Conservation (phyloP, 2,797 vertebrate genomes). For the Hoplostethus mediterraneus region DNA sequence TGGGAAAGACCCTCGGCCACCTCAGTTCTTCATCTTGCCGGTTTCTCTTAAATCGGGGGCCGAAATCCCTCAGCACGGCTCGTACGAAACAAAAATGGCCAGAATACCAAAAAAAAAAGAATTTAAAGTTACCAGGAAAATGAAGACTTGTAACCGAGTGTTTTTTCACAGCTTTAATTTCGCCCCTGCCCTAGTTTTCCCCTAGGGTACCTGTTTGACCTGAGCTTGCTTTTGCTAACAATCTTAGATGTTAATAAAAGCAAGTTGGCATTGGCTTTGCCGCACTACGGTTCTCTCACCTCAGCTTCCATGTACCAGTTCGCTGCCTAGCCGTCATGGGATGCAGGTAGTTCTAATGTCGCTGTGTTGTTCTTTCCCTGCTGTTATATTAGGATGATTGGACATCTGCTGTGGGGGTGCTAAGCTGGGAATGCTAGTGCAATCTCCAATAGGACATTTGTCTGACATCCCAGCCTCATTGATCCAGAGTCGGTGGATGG, state of each 20-base stretch:
- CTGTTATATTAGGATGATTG: slow-evolving; percentile 81
- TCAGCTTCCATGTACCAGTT: slow-evolving; percentile 46
- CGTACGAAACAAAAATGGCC: too few species aligned
- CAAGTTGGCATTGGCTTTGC: slow-evolving; percentile 1
- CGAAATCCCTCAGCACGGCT: too few species aligned
- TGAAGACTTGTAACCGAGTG: too few species aligned
- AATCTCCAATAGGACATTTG: slow-evolving; percentile 64
- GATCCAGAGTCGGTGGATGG: slow-evolving; percentile 15
- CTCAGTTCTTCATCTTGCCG: too few species aligned
- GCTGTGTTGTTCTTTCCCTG: slow-evolving; percentile 73
- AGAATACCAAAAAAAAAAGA: too few species aligned
- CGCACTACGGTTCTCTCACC: slow-evolving; percentile 28
- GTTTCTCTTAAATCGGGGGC: too few species aligned
- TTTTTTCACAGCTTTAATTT: too few species aligned
- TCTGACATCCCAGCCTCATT: slow-evolving; percentile 28
- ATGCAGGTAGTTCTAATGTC: slow-evolving; percentile 74
- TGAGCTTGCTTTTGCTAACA: background rate
- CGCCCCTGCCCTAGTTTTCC: too few species aligned
- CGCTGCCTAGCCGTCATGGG: slow-evolving; percentile 26
- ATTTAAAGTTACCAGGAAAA: too few species aligned
- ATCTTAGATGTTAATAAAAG: background rate
- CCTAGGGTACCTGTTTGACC: too few species aligned
- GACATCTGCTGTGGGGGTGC: slow-evolving; percentile 75
- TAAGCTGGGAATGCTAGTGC: slow-evolving; percentile 68
- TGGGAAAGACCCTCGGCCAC: too few species aligned